Base-by-base conservation (phyloP, 2,113 vertebrate species). In the Butastur rufipennis region DNA sequence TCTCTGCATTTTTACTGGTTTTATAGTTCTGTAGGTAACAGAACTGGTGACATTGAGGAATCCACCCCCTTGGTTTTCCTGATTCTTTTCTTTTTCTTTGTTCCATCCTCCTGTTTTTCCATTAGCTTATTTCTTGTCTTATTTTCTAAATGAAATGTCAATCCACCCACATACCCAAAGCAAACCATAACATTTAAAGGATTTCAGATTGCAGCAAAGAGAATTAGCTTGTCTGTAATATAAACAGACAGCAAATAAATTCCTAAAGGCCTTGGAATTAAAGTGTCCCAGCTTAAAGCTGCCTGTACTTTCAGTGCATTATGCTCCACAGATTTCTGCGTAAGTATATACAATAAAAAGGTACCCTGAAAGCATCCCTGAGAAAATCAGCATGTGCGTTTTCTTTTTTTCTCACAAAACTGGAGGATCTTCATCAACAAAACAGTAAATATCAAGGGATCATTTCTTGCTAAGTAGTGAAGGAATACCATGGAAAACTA, bases 361-460 rank as follows among this genome's bases (percentile, higher is more conserved):
- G 22, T 12, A 19, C 4, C 23, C 50, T 18, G 13, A 62, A 15
- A 73, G 17, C 48, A 74, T 55, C 47, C 68, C 42, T 67, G n/a
- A 36, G 84, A 87, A 86, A 56, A 62, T 12, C 34, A 61, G 38
- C 38, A 11, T 2, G 17, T 20, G 16, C 26, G 3, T 71, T 47
- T 75, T 20, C 16, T 14, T 38, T 47, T 59, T 36, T 83, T 40
- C n/a, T 65, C 53, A 25, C 0, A 2, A 26, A 83, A 36, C 7
- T 2, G 1, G 38, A 83, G 58, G 19, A n/a, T 63, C 58, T 56
- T 50, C 42, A 4, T 38, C 25, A 65, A 1, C 34, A 23, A 6
- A 5, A 13, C 5, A 12, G 16, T 26, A 6, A 48, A 8, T 9
- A 2, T 4, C 6, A 42, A n/a, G 25, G 0, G 26, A 16, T 7